Percentiles rank a stretch among this genome's conserved stretches.
Conservation (phyloP, 2,888 invertebrate genomes). For the Ashinkailepas kermadecensis region DNA sequence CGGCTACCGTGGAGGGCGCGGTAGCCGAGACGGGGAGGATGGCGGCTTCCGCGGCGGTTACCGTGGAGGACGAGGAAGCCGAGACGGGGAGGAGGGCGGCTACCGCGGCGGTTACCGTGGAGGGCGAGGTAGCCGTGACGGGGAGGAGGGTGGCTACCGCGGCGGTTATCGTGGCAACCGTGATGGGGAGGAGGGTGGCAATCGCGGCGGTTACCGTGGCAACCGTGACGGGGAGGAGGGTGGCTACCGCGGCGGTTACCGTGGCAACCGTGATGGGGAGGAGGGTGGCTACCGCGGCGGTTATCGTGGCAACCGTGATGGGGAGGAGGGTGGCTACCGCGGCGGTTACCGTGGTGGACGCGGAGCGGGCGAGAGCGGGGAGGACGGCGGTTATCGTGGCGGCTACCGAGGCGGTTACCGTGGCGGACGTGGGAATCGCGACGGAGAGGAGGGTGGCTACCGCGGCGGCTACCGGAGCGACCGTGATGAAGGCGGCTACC, state of each 20-base stretch:
- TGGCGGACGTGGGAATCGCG: not conserved
- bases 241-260: not conserved
- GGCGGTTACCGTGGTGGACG: slow-evolving; percentile 36
- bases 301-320: slow-evolving; percentile 27
- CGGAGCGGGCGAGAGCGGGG: slow-evolving; percentile 36
- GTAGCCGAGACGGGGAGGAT: slow-evolving; percentile 36
- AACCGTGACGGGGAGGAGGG: not conserved
- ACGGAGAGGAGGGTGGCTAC: not conserved
- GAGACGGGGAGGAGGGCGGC: slow-evolving; percentile 29
- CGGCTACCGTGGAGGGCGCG: slow-evolving; percentile 36
- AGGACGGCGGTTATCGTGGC: slow-evolving; percentile 32
- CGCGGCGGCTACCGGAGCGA: slow-evolving; percentile 32
- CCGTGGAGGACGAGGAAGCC: not conserved
- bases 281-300: slow-evolving; percentile 30
- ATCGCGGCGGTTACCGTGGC: not conserved
- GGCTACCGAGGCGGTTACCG: slow-evolving; percentile 23
- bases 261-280: slow-evolving; percentile 25
- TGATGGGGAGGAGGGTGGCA: not conserved
- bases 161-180: not conserved
- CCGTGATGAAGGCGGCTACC: slow-evolving; percentile 34
- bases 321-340: slow-evolving; percentile 27
- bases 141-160: not conserved
- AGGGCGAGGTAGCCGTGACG: not conserved
- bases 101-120: slow-evolving; percentile 34
- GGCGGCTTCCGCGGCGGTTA: slow-evolving; percentile 25